Base-by-base conservation (phyloP, 2,888 invertebrate species). In the Sinopyrophorus schimmeli region DNA sequence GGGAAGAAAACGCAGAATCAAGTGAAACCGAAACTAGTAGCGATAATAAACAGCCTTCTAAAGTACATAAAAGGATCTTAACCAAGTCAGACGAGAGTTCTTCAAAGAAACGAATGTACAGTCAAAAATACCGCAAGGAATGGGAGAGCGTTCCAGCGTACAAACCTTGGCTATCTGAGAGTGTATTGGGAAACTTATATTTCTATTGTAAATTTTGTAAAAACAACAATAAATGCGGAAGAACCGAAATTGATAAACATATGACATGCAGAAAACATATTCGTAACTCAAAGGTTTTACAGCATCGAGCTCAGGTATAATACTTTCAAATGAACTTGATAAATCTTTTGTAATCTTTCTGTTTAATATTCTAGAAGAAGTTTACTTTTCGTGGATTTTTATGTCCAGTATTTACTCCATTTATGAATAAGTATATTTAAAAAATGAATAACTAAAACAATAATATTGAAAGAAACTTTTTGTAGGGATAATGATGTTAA, bases 151-250 rank as follows among this genome's bases (percentile, higher is more conserved):
- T 70, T 40, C 71, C 70, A n/a, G 61, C 67, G 30, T 68, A 70
- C 6, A 70, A 66, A 47, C 68, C 68, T 3, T 71, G 71, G 71
- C 54, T 71, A 6, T 67, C 70, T 3, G 67, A 68, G 40, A 71
- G 71, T 54, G 60, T 69, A 4, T 64, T 69, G 43, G 71, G 71
- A 10, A 64, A 67, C 26, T 63, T 66, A 11, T 70, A 70, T 55
- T 71, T 71, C 50, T 71, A 70, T 49, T 71, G 71, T 57, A 69
- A 70, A 53, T 69, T 71, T 49, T 71, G 71, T 51, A 71, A 71
- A 58, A 68, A 67, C 34, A 71, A 71, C 48, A 69, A 70, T 50
- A 69, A 66, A 57, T 70, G 70, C 50, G 70, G 71, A 5, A 69
- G 66, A 53, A 68, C 69, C 3, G 71, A 69, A 52, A 67, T 71